These are phyloP conservation scores for Micronycteris hirsuta DNA, from an alignment of 2,113 vertebrate genomes.

Conservation along the genomic window DNA sequence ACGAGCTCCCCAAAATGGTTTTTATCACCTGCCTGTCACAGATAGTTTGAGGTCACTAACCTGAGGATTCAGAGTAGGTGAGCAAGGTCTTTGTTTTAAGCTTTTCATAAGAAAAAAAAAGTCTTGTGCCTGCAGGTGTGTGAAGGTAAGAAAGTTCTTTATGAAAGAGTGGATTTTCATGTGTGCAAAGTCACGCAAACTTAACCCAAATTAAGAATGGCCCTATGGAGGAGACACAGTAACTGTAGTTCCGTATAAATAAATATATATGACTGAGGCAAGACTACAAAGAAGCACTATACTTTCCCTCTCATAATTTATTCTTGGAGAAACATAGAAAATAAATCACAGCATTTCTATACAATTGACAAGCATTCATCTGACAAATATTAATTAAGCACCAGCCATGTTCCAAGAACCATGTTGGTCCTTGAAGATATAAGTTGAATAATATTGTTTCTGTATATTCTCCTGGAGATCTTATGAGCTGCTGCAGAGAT, in stretches of 20 bases:
- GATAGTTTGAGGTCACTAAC: background rate
- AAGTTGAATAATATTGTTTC: background rate
- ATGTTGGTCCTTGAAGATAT: background rate
- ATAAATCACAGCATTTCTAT: background rate
- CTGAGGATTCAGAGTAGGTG: background rate
- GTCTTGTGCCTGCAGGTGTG: background rate
- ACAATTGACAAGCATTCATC: background rate
- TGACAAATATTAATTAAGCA: slow-evolving; percentile 6
- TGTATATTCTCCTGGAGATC: background rate
- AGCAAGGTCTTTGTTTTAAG: background rate
- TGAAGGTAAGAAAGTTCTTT: background rate
- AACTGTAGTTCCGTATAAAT: background rate
- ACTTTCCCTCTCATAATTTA: background rate
- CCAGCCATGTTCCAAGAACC: background rate
- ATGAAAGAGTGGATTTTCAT: background rate
- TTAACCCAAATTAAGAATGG: background rate
- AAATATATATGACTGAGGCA: background rate
- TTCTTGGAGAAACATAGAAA: slow-evolving; percentile 11
- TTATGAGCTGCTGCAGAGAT: background rate
- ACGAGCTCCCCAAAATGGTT: background rate
- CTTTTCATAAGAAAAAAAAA: background rate
- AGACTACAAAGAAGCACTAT: background rate
- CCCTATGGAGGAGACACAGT: background rate
- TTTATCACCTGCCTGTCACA: background rate
- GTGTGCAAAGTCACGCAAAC: background rate